Evolutionary conservation across 2,888 invertebrate genomes (phyloP).

Genomic region (Diplolepis rosae): DNA sequence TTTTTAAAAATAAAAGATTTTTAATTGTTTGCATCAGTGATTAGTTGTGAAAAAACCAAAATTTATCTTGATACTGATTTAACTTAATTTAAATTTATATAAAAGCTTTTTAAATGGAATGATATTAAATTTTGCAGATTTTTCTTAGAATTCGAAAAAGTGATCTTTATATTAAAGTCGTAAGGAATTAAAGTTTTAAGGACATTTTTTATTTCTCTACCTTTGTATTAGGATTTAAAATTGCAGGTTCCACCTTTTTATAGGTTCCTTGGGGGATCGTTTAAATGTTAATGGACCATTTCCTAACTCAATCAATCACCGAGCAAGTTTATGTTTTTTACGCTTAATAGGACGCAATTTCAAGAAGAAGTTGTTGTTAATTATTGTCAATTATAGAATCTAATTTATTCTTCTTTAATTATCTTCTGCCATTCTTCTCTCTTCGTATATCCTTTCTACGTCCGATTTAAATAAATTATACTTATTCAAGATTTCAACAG

Average conservation of each 20-base stretch:
- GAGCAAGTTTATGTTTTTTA: conserved; percentile 19
- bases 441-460: not conserved
- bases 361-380: conserved; percentile 15
- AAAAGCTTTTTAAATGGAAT: no score
- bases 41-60: no score
- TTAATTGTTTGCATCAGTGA: no score
- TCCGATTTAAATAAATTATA: not conserved
- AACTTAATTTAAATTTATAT: no score
- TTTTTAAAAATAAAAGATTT: no score
- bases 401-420: conserved; percentile 5
- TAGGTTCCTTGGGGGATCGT: conserved; percentile 21
- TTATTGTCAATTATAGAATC: conserved; percentile 23
- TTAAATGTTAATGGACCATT: conserved; percentile 24
- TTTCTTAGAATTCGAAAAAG: no score
- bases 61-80: no score
- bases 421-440: not conserved
- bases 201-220: not conserved
- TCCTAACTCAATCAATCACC: conserved; percentile 11
- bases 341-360: conserved; percentile 25
- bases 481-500: not conserved
- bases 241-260: not conserved
- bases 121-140: no score
- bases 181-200: not conserved
- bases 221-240: not conserved
- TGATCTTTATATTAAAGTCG: not conserved